Evolutionary conservation across 2,888 invertebrate genomes (phyloP), one percentile per base, ranked within the genome.

Genomic region (Adineta ricciae): DNA sequence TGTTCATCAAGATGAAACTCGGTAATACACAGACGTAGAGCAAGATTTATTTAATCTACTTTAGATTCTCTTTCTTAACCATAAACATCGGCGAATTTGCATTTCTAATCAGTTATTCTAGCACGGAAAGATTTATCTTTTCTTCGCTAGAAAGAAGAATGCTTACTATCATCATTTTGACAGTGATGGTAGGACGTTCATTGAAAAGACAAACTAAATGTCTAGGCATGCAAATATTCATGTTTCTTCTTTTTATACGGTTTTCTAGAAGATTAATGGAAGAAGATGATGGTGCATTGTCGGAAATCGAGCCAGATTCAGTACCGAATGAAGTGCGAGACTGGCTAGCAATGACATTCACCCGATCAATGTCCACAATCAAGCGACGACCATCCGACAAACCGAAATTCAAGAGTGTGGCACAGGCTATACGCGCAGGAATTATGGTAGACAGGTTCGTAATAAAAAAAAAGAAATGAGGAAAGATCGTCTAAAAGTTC

Each of bases 291-390:
- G 64, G 32, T 64, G 97, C 97, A 91, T 92, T 97, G 87, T 95
- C 96, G 82, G 96, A 96, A 91, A 96, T 97, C 85, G 96, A 96
- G 89, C 96, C 96, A 85, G 96, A 97, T 90, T 95, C 96, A 24
- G 96, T 97, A 84, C 97, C 97, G 72, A 95, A 94, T 86, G 97
- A 97, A 91, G 97, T 97, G 73, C 93, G 97, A 88, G 96, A 97
- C 91, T 97, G 97, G 97, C 92, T 97, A 90, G 96, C 96, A 86
- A 94, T 96, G 86, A 97, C 97, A 83, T 97, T 97, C 92, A 97
- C 97, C 56, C 93, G 96, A 87, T 89, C 90, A 32, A 89, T 90
- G 89, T 54, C 82, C 50, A 89, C 89, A 87, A 88, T 89, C 87
- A 89, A 89, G 87, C 87, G 89, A 72, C 86, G 88, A 52, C 94